Evolutionary conservation across 2,888 invertebrate species (phyloP).

Genomic region (Synanthedon myopaeformis): DNA sequence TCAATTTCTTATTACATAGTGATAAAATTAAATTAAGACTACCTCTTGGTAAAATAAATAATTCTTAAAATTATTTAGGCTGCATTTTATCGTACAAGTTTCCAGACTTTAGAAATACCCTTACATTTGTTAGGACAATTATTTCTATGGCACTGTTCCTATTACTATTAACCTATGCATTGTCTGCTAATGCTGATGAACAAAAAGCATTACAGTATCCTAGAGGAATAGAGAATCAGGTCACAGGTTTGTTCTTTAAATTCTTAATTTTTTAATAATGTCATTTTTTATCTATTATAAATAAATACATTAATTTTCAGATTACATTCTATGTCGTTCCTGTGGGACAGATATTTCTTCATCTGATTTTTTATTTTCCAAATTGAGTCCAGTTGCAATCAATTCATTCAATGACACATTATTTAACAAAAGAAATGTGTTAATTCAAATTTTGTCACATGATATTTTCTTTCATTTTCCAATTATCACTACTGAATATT

Average conservation of each 20-base stretch:
- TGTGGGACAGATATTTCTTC: constrained; percentile 34
- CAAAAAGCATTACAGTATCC: not conserved
- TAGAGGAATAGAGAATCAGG: not conserved
- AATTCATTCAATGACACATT: constrained; percentile 32
- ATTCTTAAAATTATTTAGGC: no score
- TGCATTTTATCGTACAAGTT: no score
- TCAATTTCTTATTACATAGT: no score
- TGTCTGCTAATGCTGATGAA: not conserved
- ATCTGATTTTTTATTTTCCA: constrained; percentile 24
- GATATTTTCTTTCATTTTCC: constrained; percentile 30
- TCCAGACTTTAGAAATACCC: no score
- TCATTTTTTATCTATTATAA: not conserved
- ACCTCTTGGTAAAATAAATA: no score
- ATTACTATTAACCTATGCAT: not conserved
- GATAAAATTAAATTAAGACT: no score
- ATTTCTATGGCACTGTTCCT: no score
- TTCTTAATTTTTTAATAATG: not conserved
- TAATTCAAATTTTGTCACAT: constrained; percentile 32
- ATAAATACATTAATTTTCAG: constrained; percentile 18
- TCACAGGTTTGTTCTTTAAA: not conserved
- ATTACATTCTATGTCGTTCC: constrained; percentile 34
- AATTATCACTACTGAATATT: constrained; percentile 27
- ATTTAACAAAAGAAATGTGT: constrained; percentile 27
- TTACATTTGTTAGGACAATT: no score
- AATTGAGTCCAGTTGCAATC: constrained; percentile 22